A percentile compares a stretch with the other conserved stretches of the same genome.
Conservation (phyloP, 2,888 invertebrate species). For the Ochropleura leucogaster region DNA sequence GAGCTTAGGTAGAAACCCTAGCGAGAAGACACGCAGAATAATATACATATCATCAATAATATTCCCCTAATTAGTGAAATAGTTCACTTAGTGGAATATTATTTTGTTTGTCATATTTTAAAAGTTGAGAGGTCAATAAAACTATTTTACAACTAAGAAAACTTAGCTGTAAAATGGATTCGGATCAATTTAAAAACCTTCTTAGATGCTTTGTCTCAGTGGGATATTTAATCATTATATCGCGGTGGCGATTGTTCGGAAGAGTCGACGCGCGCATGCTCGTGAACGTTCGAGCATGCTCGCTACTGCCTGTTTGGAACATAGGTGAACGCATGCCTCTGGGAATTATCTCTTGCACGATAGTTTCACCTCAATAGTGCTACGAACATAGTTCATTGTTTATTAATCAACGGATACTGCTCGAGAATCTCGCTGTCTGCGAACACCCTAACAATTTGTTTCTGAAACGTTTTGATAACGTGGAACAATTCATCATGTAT, state of each 20-base stretch:
- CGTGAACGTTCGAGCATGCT: not conserved
- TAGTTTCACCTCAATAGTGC: not conserved
- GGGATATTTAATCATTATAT: not conserved
- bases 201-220: not conserved
- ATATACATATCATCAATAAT: too few species aligned
- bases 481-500: not conserved
- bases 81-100: not conserved
- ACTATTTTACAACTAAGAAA: not conserved
- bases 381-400: not conserved
- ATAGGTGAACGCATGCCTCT: not conserved
- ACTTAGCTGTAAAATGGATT: not conserved
- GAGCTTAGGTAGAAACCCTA: not conserved
- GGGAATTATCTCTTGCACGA: not conserved
- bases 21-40: not conserved
- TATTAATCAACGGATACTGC: not conserved
- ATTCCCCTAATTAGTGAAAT: too few species aligned
- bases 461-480: not conserved
- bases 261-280: not conserved
- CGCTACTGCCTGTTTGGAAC: not conserved
- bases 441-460: slow-evolving; percentile 1
- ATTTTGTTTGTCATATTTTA: not conserved
- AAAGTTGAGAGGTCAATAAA: not conserved
- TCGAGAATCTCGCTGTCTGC: not conserved
- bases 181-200: not conserved
- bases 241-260: not conserved